Evolutionary conservation across 1,140 invertebrate genomes (phyloP), one percentile per base, ranked within the genome.

Genomic region (Epicauta chinensis): DNA sequence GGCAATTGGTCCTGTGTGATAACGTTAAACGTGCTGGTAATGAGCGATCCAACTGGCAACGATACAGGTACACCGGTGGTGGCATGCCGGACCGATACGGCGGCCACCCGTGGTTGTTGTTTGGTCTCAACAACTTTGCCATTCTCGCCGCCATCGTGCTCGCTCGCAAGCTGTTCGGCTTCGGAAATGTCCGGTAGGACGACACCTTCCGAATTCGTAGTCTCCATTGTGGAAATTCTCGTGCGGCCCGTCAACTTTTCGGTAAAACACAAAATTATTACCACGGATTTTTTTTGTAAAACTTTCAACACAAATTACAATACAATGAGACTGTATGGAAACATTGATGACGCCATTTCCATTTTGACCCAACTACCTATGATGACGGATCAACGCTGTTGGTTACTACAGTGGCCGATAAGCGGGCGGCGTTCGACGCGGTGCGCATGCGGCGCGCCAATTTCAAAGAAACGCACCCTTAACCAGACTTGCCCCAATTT

Each of bases 1-100:
- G 86, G 84, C 57, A 90, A 70, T 64, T 89, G 86, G 58, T 90
- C 88, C 6, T 84, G 82, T 9, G 86, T 87, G 67, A 90, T 89
- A 62, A 90, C 86, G 73, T 89, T 90, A 70, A 88, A 90, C 17
- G 87, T 83, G 35, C 85, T 83, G 34, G 85, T 81, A 60, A 89
- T 87, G 60, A 90, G 81, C 16, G 86, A 86, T 41, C 84, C 84
- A 46, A 89, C 85, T 13, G 86, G 86, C 59, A 89, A 67, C 34
- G 84, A 82, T 39, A 89, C 86, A 36, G 86, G 83, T 32, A 86
- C 82, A 10, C 78, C 80, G 32, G 23, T 23, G 23, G 23, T 23
- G 23, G 80, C 77, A 69, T 69, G 66, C 67, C 76, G 55, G 63
- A 73, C 61, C 44, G 70, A 59, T 61, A 73, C 53, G 61, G 68